These are phyloP conservation scores for Falco naumanni DNA, from an alignment of 2,797 vertebrate species.

Conservation along the genomic window DNA sequence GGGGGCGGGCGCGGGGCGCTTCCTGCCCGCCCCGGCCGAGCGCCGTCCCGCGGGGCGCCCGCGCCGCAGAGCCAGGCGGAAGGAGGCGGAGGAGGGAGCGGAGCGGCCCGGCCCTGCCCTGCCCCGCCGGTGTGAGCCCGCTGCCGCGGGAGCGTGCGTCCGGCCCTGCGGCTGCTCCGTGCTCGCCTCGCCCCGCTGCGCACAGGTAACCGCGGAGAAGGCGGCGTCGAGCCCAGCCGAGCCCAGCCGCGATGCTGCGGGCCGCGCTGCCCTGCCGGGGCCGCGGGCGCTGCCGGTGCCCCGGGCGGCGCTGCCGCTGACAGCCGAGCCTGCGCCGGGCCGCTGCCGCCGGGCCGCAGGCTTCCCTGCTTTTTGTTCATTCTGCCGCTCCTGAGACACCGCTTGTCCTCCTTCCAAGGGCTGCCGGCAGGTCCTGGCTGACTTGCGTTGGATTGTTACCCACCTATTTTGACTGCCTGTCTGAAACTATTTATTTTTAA, in stretches of 20 bases:
- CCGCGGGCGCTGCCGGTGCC: neutral
- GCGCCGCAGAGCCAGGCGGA: neutral
- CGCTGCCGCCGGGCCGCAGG: neutral
- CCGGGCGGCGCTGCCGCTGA: constrained; percentile 5
- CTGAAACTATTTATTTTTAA: constrained; percentile 28
- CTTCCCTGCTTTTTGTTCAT: neutral
- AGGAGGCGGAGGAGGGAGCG: neutral
- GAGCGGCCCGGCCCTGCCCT: neutral
- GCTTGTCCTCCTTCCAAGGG: neutral
- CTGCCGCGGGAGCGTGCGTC: neutral
- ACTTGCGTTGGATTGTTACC: neutral
- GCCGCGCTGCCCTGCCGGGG: neutral
- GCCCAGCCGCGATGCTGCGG: constrained; percentile 12
- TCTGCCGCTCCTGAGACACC: neutral
- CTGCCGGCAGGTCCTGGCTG: neutral
- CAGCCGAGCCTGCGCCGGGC: neutral
- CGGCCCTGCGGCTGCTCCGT: neutral
- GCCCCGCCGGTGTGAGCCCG: neutral
- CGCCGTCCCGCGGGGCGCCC: neutral
- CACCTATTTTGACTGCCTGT: neutral
- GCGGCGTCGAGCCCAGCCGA: neutral
- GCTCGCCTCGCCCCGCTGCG: neutral
- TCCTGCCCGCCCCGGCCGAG: constrained; percentile 17
- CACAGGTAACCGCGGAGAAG: constrained; percentile 25
- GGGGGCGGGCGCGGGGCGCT: neutral